Evolutionary conservation across 1,140 invertebrate species (phyloP), one percentile per base, ranked within the genome.

Genomic region (Neuroterus valhalla): DNA sequence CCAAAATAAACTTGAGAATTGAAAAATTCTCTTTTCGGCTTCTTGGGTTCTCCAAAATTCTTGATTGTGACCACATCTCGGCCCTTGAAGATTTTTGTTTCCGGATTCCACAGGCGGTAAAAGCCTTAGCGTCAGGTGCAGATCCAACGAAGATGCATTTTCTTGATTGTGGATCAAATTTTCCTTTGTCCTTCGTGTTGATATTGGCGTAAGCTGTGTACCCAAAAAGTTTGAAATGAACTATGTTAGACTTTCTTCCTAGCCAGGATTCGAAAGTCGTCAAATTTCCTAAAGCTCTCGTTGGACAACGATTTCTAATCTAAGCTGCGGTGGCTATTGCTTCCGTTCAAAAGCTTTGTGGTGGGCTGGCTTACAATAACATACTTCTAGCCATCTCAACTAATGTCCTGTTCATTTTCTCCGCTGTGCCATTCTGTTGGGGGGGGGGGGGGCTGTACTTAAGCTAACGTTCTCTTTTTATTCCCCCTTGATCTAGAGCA

Each of bases 141-240:
- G 84, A 86, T 5, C 85, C 84, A 12, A 86, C 74, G 17, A 89
- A 77, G n/a, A n/a, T n/a, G n/a, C n/a, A n/a, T n/a, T n/a, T n/a
- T n/a, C n/a, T n/a, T n/a, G n/a, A n/a, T n/a, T 84, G 84, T 10
- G 69, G 66, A 17, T 81, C 72, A 21, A 83, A 81, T 73, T 87
- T 71, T 68, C n/a, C n/a, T n/a, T n/a, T n/a, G n/a, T n/a, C n/a
- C n/a, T n/a, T n/a, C n/a, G n/a, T n/a, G n/a, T n/a, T 45, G 38
- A 74, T 78, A 31, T 76, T 79, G 48, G 77, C 68, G 42, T 84
- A n/a, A n/a, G n/a, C n/a, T n/a, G n/a, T n/a, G n/a, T n/a, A n/a
- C n/a, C n/a, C n/a, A n/a, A n/a, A n/a, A n/a, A n/a, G n/a, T n/a
- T n/a, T n/a, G n/a, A n/a, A n/a, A n/a, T n/a, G n/a, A n/a, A n/a